Evolutionary conservation across 2,888 invertebrate species (phyloP).

Genomic region (Neoaliturus tenellus): DNA sequence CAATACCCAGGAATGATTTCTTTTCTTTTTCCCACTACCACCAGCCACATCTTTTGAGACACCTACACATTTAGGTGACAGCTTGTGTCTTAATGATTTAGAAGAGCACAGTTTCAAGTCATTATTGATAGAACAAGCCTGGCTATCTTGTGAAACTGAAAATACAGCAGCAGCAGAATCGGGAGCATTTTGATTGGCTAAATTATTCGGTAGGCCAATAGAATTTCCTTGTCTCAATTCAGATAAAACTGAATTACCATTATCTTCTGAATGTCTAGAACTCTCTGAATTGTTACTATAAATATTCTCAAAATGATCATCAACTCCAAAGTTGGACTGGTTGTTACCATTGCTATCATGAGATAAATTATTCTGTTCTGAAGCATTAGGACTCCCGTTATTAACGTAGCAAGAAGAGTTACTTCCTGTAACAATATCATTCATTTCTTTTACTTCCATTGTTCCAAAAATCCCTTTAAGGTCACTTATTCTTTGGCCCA

Average conservation of each 20-base stretch:
- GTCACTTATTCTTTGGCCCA: constrained; percentile 69
- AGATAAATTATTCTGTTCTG: constrained; percentile 47
- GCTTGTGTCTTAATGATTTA: constrained; percentile 57
- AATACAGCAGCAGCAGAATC: constrained; percentile 6
- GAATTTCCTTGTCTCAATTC: constrained; percentile 13
- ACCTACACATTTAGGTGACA: constrained; percentile 61
- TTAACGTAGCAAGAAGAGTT: constrained; percentile 48
- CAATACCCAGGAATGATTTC: constrained; percentile 69
- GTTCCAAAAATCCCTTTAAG: constrained; percentile 66
- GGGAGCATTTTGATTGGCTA: constrained; percentile 20
- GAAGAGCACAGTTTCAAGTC: constrained; percentile 45
- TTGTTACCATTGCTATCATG: constrained; percentile 60
- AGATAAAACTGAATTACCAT: constrained; percentile 60
- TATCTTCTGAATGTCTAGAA: constrained; percentile 60
- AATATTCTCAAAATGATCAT: constrained; percentile 66
- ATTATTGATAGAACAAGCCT: constrained; percentile 33
- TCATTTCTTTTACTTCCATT: constrained; percentile 66
- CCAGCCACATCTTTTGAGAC: constrained; percentile 63
- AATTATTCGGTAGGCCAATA: background rate
- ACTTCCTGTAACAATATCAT: constrained; percentile 62
- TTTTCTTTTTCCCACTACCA: constrained; percentile 67
- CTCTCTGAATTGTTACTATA: constrained; percentile 63
- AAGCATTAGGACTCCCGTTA: constrained; percentile 57
- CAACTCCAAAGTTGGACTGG: constrained; percentile 59
- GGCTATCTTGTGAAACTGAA: background rate